Conservation (phyloP, 2,888 invertebrate genomes). For the Lasioglossum figueresi region DNA sequence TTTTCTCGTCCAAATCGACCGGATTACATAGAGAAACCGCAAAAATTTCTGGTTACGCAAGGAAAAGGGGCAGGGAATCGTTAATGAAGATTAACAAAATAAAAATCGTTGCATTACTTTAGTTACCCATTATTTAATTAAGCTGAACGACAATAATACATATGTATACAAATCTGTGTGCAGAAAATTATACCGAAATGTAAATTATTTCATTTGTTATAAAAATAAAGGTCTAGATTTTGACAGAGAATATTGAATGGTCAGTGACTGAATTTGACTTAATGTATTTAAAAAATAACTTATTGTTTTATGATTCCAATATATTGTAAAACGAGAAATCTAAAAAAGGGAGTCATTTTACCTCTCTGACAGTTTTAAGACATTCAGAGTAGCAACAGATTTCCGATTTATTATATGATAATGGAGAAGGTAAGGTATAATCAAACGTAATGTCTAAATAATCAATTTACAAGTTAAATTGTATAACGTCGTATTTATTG, state of each 20-base stretch:
- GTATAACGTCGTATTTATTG: neutral
- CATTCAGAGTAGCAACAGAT: neutral
- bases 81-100: no score
- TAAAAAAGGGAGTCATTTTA: neutral
- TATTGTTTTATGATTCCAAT: neutral
- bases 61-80: no score
- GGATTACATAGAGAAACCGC: no score
- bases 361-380: neutral
- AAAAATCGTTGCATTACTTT: no score
- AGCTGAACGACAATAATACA: no score
- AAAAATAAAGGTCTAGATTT: neutral
- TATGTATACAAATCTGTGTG: no score
- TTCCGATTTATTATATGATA: neutral
- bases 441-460: neutral
- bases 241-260: neutral
- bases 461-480: neutral
- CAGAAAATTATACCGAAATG: no score
- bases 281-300: neutral
- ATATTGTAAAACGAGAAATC: neutral
- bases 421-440: neutral
- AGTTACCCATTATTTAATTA: no score
- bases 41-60: no score
- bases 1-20: no score
- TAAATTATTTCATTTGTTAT: neutral
- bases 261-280: neutral